These are phyloP conservation scores for Timema cristinae DNA, from an alignment of 2,888 invertebrate species.

Conservation along the genomic window DNA sequence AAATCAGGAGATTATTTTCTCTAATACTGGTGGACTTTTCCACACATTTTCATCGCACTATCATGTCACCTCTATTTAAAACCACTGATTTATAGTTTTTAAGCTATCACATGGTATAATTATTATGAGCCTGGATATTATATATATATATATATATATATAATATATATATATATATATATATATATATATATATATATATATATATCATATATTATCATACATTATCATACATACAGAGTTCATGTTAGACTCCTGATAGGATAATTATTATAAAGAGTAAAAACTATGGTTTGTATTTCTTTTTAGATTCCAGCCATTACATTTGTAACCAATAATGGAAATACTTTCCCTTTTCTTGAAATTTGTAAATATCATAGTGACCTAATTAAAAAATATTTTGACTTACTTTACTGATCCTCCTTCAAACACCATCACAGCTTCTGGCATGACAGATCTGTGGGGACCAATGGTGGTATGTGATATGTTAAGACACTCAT, in stretches of 20 bases:
- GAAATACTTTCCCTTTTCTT: neutral
- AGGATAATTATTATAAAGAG: too few relatives aligned
- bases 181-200: neutral
- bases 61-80: too few relatives aligned
- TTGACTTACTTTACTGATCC: constrained; percentile 44
- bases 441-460: constrained; percentile 43
- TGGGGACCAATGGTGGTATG: constrained; percentile 42
- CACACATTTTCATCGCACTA: too few relatives aligned
- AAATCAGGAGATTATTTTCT: too few relatives aligned
- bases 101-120: constrained; percentile 13
- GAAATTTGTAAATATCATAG: neutral
- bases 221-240: neutral
- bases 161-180: neutral
- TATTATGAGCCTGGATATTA: neutral
- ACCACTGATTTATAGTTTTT: too few relatives aligned
- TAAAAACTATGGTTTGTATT: too few relatives aligned
- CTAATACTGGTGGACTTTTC: too few relatives aligned
- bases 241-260: too few relatives aligned
- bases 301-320: too few relatives aligned
- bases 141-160: too few relatives aligned
- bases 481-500: constrained; percentile 47
- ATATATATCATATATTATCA: neutral
- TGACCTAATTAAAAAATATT: constrained; percentile 32
- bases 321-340: neutral
- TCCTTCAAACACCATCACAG: constrained; percentile 47